Evolutionary conservation across 2,797 vertebrate genomes (phyloP), one percentile per base, ranked within the genome.

Genomic region (Psittacula echo): DNA sequence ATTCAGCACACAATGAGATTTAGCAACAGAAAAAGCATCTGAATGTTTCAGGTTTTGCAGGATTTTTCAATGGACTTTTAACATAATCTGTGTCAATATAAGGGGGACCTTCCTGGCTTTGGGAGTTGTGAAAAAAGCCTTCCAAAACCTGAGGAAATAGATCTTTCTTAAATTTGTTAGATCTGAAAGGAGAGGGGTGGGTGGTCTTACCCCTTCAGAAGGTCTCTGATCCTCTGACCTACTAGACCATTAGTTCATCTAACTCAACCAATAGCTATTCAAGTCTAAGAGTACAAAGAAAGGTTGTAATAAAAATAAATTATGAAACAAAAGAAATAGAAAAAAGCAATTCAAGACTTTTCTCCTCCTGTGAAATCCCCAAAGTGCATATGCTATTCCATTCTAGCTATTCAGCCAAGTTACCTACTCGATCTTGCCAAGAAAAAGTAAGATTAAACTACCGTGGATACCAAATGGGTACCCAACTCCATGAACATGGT

Each of bases 281-380:
- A n/a, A 89, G 85, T 34, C 85, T 66, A 48, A 84, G 73, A 29
- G 75, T 80, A 51, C 51, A 91, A 95, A 95, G 83, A 91, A 90
- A 96, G 82, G 89, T 95, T 87, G 90, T 27, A 94, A 95, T 96
- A 94, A 95, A 96, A 96, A 95, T 96, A 95, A 96, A 95, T 94
- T 95, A 89, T 74, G 56, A 88, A 93, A 93, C 85, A 94, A 95
- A 93, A 91, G 73, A 37, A 85, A 68, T 1, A 90, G 68, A 91
- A 71, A 85, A 14, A 75, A 85, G 30, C 50, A 37, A 18, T 44
- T 88, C 7, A 82, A 89, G 34, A 32, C 9, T 78, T 87, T 73
- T 16, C 71, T 78, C 34, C 50, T 84, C 58, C 29, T 87, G 61
- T 70, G 78, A 93, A 81, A 83, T 30, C 51, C 20, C 10, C 37